Evolutionary conservation across 2,113 vertebrate species (phyloP).

Genomic region (Gasterosteus nipponicus): DNA sequence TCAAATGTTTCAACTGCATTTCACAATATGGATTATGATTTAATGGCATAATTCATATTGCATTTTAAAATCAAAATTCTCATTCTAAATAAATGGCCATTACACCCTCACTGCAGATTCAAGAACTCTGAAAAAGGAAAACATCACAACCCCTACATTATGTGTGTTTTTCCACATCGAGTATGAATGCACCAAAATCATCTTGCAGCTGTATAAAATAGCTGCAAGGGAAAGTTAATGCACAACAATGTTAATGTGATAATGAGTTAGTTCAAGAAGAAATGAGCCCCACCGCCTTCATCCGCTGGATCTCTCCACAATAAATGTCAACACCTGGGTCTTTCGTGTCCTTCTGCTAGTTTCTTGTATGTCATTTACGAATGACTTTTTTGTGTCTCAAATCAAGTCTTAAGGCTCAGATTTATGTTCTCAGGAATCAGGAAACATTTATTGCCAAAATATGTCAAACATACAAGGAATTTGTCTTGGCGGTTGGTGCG

Average conservation of each 20-base stretch:
- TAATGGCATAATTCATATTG: no score
- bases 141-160: neutral
- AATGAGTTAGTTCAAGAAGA: slow-evolving; percentile 9
- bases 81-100: neutral
- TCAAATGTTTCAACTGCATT: neutral
- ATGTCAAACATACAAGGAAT: no score
- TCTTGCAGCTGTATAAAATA: slow-evolving; percentile 16
- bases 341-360: slow-evolving; percentile 14
- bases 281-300: neutral
- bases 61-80: neutral
- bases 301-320: slow-evolving; percentile 16
- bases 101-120: neutral
- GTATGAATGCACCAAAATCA: slow-evolving; percentile 1
- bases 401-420: neutral
- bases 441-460: no score
- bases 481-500: no score
- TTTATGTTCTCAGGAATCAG: neutral
- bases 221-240: slow-evolving; percentile 32
- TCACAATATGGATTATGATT: neutral
- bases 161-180: neutral
- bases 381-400: neutral
- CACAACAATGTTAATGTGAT: neutral
- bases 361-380: neutral
- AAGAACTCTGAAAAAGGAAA: neutral
- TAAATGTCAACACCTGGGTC: slow-evolving; percentile 43